Percentiles rank a stretch among this genome's conserved stretches.
Conservation (phyloP, 2,797 vertebrate genomes). For the Pseudocheirus occidentalis region DNA sequence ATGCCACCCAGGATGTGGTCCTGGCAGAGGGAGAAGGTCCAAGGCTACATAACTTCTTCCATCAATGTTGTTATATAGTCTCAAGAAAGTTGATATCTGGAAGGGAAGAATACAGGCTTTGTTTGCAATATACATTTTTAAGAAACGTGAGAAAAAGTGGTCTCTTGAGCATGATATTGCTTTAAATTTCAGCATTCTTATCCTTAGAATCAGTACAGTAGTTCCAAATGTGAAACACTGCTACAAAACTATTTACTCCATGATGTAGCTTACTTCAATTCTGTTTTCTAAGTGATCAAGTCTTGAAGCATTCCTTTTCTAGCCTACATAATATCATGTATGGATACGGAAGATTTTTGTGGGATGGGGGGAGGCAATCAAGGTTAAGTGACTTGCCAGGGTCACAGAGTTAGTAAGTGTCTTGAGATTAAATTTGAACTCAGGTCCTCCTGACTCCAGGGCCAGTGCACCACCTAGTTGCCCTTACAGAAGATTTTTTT, state of each 20-base stretch:
- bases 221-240: slow-evolving; percentile 8
- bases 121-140: slow-evolving; percentile 77
- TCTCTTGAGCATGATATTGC: slow-evolving; percentile 48
- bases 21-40: slow-evolving; percentile 88
- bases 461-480: background rate
- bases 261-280: background rate
- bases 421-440: background rate
- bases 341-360: background rate
- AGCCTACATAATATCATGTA: slow-evolving; percentile 5
- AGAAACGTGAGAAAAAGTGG: slow-evolving; percentile 69
- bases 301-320: slow-evolving; percentile 25
- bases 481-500: background rate
- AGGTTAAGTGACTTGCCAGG: background rate
- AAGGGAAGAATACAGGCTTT: slow-evolving; percentile 70
- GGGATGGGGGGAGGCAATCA: no score
- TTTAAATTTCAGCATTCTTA: slow-evolving; percentile 31
- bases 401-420: background rate
- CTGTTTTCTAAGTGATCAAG: background rate
- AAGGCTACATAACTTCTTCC: slow-evolving; percentile 83
- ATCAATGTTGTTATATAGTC: slow-evolving; percentile 60
- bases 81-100: slow-evolving; percentile 51
- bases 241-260: background rate
- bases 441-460: background rate
- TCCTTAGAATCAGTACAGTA: slow-evolving; percentile 6
- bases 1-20: slow-evolving; percentile 79